Evolutionary conservation across 2,797 vertebrate species (phyloP).

Genomic region (Pipistrellus pygmaeus): DNA sequence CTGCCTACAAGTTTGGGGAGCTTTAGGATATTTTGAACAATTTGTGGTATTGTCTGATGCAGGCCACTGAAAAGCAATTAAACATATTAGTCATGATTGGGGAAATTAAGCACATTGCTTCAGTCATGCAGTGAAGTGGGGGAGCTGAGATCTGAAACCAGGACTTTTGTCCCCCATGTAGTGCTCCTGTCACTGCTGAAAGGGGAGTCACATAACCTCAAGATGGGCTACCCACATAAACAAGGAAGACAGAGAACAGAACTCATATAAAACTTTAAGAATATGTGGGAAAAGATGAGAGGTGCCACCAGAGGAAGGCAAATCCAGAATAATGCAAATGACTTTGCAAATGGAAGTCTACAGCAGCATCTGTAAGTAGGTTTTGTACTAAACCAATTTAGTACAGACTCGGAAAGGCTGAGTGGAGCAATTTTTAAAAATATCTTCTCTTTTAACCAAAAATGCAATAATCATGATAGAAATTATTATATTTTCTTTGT

Average conservation of each 20-base stretch:
- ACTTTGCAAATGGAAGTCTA: neutral
- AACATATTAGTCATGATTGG: conserved; percentile 1
- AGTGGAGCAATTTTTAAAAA: neutral
- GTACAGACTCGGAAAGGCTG: neutral
- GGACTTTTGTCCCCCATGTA: neutral
- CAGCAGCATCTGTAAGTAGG: neutral
- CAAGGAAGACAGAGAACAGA: conserved; percentile 12
- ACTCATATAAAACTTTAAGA: conserved; percentile 38
- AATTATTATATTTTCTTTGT: conserved; percentile 4
- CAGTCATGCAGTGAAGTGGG: neutral
- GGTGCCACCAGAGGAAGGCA: neutral
- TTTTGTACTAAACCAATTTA: neutral
- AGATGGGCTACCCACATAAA: neutral
- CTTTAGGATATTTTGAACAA: conserved; percentile 41
- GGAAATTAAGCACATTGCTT: conserved; percentile 8
- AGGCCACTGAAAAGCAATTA: conserved; percentile 30
- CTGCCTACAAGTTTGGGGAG: conserved; percentile 16
- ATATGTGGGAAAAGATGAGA: neutral
- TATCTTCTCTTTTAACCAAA: conserved; percentile 20
- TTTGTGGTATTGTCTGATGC: conserved; percentile 23
- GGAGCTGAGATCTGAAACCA: neutral
- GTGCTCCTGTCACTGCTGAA: neutral
- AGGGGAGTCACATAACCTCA: neutral
- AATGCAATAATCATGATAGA: neutral
- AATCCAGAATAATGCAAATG: neutral